Conservation (phyloP, 2,113 vertebrate genomes). For the Todiramphus saurophagus region DNA sequence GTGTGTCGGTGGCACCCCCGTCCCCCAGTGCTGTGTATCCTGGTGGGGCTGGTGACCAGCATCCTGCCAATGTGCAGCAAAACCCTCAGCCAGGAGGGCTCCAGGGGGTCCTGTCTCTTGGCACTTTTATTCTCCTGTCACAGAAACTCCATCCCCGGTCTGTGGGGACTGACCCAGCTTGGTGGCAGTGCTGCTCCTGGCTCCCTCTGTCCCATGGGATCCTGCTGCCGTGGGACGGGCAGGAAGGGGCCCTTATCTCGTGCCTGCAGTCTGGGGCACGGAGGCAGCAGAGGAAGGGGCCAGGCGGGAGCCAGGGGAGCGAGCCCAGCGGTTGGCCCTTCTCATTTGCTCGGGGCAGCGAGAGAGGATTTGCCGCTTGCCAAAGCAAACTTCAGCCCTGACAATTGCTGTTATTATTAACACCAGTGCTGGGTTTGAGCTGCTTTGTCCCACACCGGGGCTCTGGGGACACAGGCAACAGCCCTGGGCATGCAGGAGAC, state of each 20-base stretch:
- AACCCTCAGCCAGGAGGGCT: background rate
- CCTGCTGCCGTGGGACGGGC: rapidly evolving
- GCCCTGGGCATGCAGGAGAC: background rate
- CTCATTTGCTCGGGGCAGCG: background rate
- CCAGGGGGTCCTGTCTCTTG: background rate
- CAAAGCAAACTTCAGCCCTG: constrained; percentile 44
- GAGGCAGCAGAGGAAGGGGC: constrained; percentile 19
- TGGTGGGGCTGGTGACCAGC: rapidly evolving
- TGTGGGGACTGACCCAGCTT: background rate
- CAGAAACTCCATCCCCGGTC: background rate
- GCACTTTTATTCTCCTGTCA: background rate
- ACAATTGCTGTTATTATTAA: background rate
- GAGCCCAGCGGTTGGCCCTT: background rate
- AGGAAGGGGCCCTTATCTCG: constrained; percentile 3
- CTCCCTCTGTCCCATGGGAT: background rate
- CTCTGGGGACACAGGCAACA: rapidly evolving
- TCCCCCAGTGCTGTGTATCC: background rate
- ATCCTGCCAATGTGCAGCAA: rapidly evolving
- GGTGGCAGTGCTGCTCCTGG: background rate
- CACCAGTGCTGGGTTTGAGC: rapidly evolving
- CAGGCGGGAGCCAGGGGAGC: background rate
- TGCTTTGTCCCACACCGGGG: background rate
- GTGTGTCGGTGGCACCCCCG: background rate
- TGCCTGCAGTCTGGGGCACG: background rate
- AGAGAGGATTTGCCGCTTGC: background rate